Evolutionary conservation across 2,113 vertebrate genomes (phyloP), one percentile per base, ranked within the genome.

Genomic region (Syrmaticus mikado): DNA sequence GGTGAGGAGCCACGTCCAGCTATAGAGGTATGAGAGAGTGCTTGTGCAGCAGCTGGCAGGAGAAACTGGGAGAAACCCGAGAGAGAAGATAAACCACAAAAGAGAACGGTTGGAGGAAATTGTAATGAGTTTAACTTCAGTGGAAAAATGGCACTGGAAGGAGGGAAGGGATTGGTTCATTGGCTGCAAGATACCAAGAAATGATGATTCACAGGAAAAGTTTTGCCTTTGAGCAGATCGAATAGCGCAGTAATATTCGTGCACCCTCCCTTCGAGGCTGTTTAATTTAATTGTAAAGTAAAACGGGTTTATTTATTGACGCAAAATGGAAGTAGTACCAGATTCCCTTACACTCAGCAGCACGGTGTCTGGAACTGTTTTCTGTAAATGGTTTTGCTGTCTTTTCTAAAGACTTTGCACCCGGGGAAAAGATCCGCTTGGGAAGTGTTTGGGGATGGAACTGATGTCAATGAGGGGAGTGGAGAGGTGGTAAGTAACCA

Each of bases 211-310:
- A 75, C 66, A 72, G 87, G 87, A 84, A 34, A 74, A 92, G 85
- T 85, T 94, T 87, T 80, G 76, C 48, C 30, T 95, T 70, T 30
- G 45, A 74, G 80, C 41, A 36, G 32, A 25, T 32, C 65, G 27
- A 72, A 50, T 40, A 76, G 52, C 74, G 20, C 20, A n/a, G 68
- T 55, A 41, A 68, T 55, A 68, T 81, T 75, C 32, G 45, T 57
- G 53, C 0, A 1, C 45, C 53, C 30, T 85, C 48, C 27, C 58
- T 76, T 89, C 72, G 81, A 41, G 43, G 1, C 20, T 68, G 24
- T 71, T 93, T 90, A n/a, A 74, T 80, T 88, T 77, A 65, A 86
- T 68, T 82, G 48, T 61, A 32, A 82, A 95, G 67, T 82, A 53
- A 96, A 85, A 85, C 82, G 45, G 30, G 25, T 95, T 94, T 92